These are phyloP conservation scores for Drosophila kepulauana DNA, from an alignment of 1,140 invertebrate species.

Conservation along the genomic window DNA sequence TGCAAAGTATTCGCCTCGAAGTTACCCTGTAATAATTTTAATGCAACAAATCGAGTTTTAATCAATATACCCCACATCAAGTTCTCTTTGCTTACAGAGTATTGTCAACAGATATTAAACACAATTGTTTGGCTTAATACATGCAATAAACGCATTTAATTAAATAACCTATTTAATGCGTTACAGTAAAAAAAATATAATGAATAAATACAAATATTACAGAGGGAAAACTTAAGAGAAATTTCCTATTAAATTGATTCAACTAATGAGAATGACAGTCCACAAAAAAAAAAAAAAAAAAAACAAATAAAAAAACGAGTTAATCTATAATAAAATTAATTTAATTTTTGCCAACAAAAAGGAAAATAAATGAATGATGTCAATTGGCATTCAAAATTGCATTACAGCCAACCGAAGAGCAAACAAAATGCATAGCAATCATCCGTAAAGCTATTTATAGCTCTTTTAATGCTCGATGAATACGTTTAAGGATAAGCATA, in stretches of 20 bases:
- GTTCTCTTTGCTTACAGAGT: background rate
- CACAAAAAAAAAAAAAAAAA: slow-evolving; percentile 1
- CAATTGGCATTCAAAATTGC: slow-evolving; percentile 55
- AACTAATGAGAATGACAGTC: slow-evolving; percentile 64
- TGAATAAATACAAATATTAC: slow-evolving; percentile 26
- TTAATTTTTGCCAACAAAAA: slow-evolving; percentile 62
- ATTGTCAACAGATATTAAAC: slow-evolving; percentile 33
- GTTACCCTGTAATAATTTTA: background rate
- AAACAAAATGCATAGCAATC: slow-evolving; percentile 15
- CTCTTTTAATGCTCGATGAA: background rate
- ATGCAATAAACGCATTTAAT: slow-evolving; percentile 67
- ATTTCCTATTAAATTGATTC: slow-evolving; percentile 70
- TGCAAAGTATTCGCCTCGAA: background rate
- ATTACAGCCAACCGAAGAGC: slow-evolving; percentile 59
- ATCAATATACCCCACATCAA: background rate
- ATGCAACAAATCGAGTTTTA: background rate
- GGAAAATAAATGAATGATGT: slow-evolving; percentile 7
- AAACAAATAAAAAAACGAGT: too few relatives aligned
- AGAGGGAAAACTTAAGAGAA: slow-evolving; percentile 13
- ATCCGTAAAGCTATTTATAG: background rate
- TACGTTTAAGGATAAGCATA: background rate
- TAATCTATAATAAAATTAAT: slow-evolving; percentile 56
- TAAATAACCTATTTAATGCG: slow-evolving; percentile 73
- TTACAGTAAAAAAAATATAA: slow-evolving; percentile 45
- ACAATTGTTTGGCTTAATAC: slow-evolving; percentile 43